Percentiles rank a stretch among this genome's conserved stretches.
phyloP scores from a whole-genome alignment of 2,113 vertebrate species.

The Tachuris rubrigastra region DNA sequence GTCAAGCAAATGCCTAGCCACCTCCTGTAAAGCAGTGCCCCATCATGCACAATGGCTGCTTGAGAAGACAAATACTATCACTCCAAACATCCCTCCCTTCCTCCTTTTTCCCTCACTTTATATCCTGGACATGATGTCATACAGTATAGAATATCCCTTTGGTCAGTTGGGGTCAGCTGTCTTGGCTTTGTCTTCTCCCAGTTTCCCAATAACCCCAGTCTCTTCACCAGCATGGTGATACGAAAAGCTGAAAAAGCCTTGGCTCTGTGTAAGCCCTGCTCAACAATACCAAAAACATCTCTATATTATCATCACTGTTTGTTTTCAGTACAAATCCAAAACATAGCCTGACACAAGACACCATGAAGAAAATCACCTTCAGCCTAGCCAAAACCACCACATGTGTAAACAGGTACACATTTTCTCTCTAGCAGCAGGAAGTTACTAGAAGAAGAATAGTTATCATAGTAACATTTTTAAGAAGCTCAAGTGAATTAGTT shows the following conservation, averaged over 20 bases:
- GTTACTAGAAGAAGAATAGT: not conserved
- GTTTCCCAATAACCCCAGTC: not conserved
- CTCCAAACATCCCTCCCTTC: not conserved
- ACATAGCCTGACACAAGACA: rapidly evolving
- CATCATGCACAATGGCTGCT: no score
- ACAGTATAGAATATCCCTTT: not conserved
- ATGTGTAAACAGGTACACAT: rapidly evolving
- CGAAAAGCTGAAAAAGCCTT: not conserved
- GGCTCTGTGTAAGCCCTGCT: not conserved
- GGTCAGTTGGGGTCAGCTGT: not conserved
- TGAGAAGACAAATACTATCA: not conserved
- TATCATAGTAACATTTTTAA: not conserved
- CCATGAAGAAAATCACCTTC: not conserved
- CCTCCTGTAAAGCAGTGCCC: not conserved
- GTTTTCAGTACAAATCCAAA: not conserved
- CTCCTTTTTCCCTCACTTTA: not conserved
- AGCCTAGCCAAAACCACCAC: not conserved
- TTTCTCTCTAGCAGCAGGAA: not conserved
- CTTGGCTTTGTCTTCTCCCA: not conserved
- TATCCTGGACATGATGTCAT: not conserved
- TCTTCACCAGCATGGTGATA: not conserved
- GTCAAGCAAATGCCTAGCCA: not conserved
- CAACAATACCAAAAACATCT: not conserved
- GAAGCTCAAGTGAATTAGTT: not conserved
- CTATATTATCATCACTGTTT: not conserved